Conservation (phyloP, 2,797 vertebrate genomes). For the Botia kubotai region DNA sequence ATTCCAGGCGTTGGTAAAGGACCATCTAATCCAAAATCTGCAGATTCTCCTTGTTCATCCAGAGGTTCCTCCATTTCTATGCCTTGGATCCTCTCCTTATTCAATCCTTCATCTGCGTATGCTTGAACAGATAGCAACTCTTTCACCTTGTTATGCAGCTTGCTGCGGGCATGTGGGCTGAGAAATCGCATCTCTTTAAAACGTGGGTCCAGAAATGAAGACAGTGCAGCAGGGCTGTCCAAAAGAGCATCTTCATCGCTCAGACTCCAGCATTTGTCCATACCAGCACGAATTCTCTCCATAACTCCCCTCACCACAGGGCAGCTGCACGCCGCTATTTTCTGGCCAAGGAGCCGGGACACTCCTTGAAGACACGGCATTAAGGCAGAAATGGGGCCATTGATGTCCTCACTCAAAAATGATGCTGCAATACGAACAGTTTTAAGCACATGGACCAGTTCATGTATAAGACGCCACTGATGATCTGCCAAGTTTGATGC, state of each 20-base stretch:
- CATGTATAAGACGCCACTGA: slow-evolving; percentile 77
- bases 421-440: slow-evolving; percentile 70
- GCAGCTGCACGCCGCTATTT: slow-evolving; percentile 62
- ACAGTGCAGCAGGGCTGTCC: slow-evolving; percentile 66
- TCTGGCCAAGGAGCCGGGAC: slow-evolving; percentile 64
- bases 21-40: slow-evolving; percentile 50
- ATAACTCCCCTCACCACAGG: slow-evolving; percentile 63
- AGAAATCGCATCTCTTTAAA: slow-evolving; percentile 78
- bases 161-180: slow-evolving; percentile 65
- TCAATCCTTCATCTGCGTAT: slow-evolving; percentile 37
- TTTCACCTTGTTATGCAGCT: slow-evolving; percentile 69
- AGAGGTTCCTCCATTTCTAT: slow-evolving; percentile 52
- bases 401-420: slow-evolving; percentile 74
- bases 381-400: slow-evolving; percentile 70
- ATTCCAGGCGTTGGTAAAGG: slow-evolving; percentile 49
- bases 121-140: slow-evolving; percentile 63
- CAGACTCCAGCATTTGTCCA: slow-evolving; percentile 69
- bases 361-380: slow-evolving; percentile 75
- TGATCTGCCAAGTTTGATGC: slow-evolving; percentile 69
- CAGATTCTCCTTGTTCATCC: slow-evolving; percentile 39
- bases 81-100: slow-evolving; percentile 30
- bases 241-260: slow-evolving; percentile 65
- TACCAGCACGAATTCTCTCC: slow-evolving; percentile 63
- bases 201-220: slow-evolving; percentile 75
- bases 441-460: slow-evolving; percentile 71